phyloP scores from a whole-genome alignment of 2,113 vertebrate genomes.

The Paramisgurnus dabryanus region DNA sequence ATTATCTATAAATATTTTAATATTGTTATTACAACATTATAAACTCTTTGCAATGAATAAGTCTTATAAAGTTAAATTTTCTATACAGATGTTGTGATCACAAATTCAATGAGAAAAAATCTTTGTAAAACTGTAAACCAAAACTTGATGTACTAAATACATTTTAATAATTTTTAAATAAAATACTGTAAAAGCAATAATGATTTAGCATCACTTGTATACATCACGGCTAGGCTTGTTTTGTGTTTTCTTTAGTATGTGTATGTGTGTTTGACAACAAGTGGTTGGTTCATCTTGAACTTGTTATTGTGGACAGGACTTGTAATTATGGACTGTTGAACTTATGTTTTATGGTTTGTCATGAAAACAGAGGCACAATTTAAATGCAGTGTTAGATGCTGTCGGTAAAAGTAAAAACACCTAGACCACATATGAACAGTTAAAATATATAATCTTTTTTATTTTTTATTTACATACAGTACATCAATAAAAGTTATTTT shows the following conservation, averaged over 20 bases:
- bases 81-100: too few species aligned
- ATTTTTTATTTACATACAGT: background rate
- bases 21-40: too few species aligned
- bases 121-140: background rate
- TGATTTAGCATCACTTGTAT: background rate
- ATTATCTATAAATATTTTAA: too few species aligned
- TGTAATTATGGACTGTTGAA: slow-evolving; percentile 17
- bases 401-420: background rate
- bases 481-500: background rate
- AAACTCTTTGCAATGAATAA: too few species aligned
- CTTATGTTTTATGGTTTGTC: slow-evolving; percentile 16
- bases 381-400: background rate
- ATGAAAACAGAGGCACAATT: slow-evolving; percentile 16
- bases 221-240: background rate
- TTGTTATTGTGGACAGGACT: slow-evolving; percentile 28
- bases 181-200: background rate
- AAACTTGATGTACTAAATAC: background rate
- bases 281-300: slow-evolving; percentile 13
- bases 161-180: background rate
- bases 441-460: background rate
- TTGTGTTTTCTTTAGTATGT: background rate
- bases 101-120: background rate
- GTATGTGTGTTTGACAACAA: slow-evolving; percentile 16
- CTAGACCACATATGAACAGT: background rate
- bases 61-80: background rate